Base-by-base conservation (phyloP, 2,797 vertebrate species). In the Labroides dimidiatus region DNA sequence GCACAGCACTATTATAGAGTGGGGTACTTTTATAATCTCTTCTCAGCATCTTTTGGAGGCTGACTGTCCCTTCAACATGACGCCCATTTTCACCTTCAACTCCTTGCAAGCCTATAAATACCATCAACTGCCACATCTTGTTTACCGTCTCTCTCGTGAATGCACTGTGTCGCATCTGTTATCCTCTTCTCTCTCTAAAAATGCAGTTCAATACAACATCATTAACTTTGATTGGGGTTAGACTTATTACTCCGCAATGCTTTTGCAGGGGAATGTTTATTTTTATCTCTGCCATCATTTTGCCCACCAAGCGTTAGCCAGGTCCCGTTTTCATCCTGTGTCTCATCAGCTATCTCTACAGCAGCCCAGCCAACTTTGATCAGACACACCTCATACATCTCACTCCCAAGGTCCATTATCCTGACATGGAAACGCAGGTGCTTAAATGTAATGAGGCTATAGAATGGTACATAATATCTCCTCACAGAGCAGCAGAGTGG, bases 211-310 rank as follows among this genome's bases (percentile, higher is more conserved):
- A 88, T 89, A 84, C 60, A 68, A 84, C 84, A 60, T 86, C 84
- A 80, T 90, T 86, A 88, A 89, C 71, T 91, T 85, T 91, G 76
- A 92, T 90, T 87, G 79, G 79, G 81, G 77, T 87, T 84, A 87
- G 75, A 78, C 64, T 85, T 84, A 82, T 89, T 87, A 87, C 84
- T 87, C 58, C 50, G 67, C 48, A 55, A 69, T 81, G 74, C 75
- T 86, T 78, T 69, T 44, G 73, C 43, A 52, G 48, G 14, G 58
- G 79, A 66, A 57, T 81, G 81, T 85, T 91, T 89, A 79, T 89
- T 82, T 87, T 84, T 81, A 84, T 89, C 80, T 70, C 30, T 39
- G 67, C 65, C 69, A 76, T 87, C 80, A 90, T 81, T 61, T 82
- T 36, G 43, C 83, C 72, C 64, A 76, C 73, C 65, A 70, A 76